Conservation (phyloP, 2,113 vertebrate species). For the Nipponia nippon region DNA sequence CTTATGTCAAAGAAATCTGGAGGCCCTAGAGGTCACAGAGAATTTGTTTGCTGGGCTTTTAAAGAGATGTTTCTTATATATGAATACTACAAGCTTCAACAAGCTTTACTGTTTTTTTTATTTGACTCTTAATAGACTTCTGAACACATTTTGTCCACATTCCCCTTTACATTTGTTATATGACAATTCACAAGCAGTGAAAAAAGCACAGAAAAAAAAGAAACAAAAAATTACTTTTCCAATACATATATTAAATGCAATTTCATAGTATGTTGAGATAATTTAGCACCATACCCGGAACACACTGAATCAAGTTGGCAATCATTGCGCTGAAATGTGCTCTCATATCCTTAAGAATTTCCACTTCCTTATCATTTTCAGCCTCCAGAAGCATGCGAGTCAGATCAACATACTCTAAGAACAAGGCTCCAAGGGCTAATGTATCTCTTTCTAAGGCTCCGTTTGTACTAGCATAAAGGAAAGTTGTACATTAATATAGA, state of each 20-base stretch:
- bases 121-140: neutral
- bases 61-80: neutral
- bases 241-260: neutral
- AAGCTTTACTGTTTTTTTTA: neutral
- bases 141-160: neutral
- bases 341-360: conserved; percentile 96
- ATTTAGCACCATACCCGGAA: conserved; percentile 80
- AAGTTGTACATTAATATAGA: neutral
- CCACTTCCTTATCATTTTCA: conserved; percentile 96
- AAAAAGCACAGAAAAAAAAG: neutral
- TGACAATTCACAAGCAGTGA: neutral
- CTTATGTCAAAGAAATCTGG: neutral
- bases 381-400: conserved; percentile 97
- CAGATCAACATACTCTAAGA: conserved; percentile 95
- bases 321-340: conserved; percentile 96
- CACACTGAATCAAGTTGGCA: conserved; percentile 95
- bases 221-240: neutral
- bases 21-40: neutral
- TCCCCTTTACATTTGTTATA: neutral
- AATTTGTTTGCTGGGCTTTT: neutral
- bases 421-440: conserved; percentile 90
- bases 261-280: neutral
- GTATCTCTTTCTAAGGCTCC: conserved; percentile 95
- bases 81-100: neutral
- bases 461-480: conserved; percentile 81